Conservation (phyloP, 2,888 invertebrate genomes). For the Drosophila limbata region DNA sequence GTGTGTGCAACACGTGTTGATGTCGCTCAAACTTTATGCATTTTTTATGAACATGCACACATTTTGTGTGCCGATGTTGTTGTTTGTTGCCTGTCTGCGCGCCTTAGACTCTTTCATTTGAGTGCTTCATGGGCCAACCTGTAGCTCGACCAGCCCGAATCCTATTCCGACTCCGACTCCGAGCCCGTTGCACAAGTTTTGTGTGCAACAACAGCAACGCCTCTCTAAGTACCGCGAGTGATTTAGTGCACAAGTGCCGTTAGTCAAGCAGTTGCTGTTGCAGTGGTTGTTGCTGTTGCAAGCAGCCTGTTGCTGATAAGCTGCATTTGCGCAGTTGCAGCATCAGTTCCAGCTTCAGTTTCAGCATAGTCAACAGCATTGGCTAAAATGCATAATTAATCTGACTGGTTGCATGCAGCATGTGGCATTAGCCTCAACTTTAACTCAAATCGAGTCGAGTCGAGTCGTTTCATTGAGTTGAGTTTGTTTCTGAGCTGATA, state of each 20-base stretch:
- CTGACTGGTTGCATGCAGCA: constrained; percentile 60
- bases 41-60: constrained; percentile 68
- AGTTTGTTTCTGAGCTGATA: constrained; percentile 36
- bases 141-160: constrained; percentile 53
- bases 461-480: constrained; percentile 45
- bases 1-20: constrained; percentile 67
- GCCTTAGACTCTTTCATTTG: constrained; percentile 33
- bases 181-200: constrained; percentile 73
- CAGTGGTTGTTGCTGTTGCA: constrained; percentile 24
- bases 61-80: constrained; percentile 49
- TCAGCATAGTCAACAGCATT: constrained; percentile 55
- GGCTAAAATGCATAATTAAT: constrained; percentile 80
- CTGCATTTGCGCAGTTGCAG: constrained; percentile 29
- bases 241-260: constrained; percentile 80
- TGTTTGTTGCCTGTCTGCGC: constrained; percentile 59
- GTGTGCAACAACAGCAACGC: constrained; percentile 59
- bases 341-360: constrained; percentile 31
- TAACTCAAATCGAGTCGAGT: constrained; percentile 53
- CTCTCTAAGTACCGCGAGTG: constrained; percentile 80
- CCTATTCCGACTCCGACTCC: constrained; percentile 46
- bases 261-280: constrained; percentile 47
- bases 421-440: constrained; percentile 50
- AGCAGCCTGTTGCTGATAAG: constrained; percentile 11
- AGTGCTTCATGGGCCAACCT: constrained; percentile 59
- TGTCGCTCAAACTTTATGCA: constrained; percentile 73